Evolutionary conservation across 2,888 invertebrate genomes (phyloP), one percentile per base, ranked within the genome.

Genomic region (Galerucella pusilla): DNA sequence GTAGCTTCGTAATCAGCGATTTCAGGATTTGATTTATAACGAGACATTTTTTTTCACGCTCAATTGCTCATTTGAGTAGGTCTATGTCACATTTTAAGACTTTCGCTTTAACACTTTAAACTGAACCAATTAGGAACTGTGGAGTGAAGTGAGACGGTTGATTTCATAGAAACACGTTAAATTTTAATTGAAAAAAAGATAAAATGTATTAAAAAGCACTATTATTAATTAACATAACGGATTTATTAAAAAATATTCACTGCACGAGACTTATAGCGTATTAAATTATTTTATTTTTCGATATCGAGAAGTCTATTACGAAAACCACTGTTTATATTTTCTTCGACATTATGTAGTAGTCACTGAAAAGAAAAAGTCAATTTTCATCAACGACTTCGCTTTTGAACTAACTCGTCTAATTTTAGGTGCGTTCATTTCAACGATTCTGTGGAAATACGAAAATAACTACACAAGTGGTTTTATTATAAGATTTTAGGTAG

Each of bases 1-100:
- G 88, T 88, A 67, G 83, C 82, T 69, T 84, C 82, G 49, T 80
- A 80, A 45, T 85, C 84, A 46, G 83, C 70, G 68, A 82, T 82
- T 76, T 87, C 87, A 9, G 85, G 84, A 79, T 87, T 87, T 11
- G 85, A 84, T 61, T 84, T 82, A 77, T 87, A 86, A 12, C 83
- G 81, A 61, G 86, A 86, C 86, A 86, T 85, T 69, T 20, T 60
- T 61, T 28, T 20, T 11, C 2, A 46, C 20, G 35, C 9, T 61
- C 2, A 54, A 52, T 35, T 54, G 4, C 7, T 46, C 20, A 14
- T 12, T 35, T 35, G 35, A 35, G 35, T 35, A 35, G 35, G 6
- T 6, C 35, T 35, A 6, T 5, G 35, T 35, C 5, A 35, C 35
- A 35, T 35, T 6, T 35, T 35, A 35, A 2, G 28, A 28, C 28